Evolutionary conservation across 2,888 invertebrate genomes (phyloP).

Genomic region (Dorcus hopei): DNA sequence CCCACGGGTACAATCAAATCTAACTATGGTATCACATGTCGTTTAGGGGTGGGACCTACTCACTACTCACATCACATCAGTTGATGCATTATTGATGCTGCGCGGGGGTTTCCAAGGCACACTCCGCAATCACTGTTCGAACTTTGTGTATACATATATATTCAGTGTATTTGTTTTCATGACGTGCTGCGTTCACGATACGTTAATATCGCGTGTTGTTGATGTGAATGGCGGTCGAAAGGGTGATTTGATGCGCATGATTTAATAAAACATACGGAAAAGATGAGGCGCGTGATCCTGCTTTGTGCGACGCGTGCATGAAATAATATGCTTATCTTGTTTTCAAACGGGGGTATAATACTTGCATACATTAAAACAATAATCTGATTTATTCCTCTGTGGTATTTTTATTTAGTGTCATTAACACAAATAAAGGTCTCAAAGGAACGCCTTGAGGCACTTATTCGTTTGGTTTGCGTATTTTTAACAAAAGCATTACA

Average conservation of each 20-base stretch:
- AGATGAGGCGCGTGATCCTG: constrained; percentile 20
- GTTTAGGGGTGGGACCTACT: constrained; percentile 12
- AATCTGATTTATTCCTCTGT: too few relatives aligned
- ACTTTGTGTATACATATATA: not conserved
- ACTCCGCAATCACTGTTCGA: constrained; percentile 19
- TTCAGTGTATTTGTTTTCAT: constrained; percentile 14
- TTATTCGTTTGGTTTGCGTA: too few relatives aligned
- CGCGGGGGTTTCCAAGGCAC: constrained; percentile 11
- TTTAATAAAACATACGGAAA: constrained; percentile 18
- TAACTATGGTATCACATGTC: constrained; percentile 21
- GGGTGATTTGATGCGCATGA: constrained; percentile 22
- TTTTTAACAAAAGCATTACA: too few relatives aligned
- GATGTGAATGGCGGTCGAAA: constrained; percentile 11
- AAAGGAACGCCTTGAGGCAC: too few relatives aligned
- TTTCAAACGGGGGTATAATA: too few relatives aligned
- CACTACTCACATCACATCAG: constrained; percentile 13
- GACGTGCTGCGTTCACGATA: constrained; percentile 9
- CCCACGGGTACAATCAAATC: constrained; percentile 26
- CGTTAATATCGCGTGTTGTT: constrained; percentile 3
- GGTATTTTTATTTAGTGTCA: too few relatives aligned
- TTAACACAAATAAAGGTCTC: too few relatives aligned
- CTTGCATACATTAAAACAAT: too few relatives aligned
- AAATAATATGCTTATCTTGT: constrained; percentile 18
- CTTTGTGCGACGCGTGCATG: constrained; percentile 17
- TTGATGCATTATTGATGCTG: constrained; percentile 12